A percentile compares a stretch with the other conserved stretches of the same genome.
Evolutionary conservation across 2,888 invertebrate species (phyloP).

Genomic region (Macrophya alboannulata): DNA sequence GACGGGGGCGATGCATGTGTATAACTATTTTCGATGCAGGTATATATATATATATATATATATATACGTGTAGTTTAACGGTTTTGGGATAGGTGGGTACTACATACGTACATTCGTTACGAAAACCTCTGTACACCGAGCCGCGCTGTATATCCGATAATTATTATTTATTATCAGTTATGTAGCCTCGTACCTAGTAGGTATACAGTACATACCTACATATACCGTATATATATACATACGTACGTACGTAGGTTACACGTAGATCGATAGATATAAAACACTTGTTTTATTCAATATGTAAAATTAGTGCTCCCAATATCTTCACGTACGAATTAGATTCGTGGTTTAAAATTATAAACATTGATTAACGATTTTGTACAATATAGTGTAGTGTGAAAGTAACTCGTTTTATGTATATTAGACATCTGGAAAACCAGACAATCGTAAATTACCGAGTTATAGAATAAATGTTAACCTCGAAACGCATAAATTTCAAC

Average conservation of each 20-base stretch:
- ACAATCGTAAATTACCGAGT: conserved; percentile 39
- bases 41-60: background rate
- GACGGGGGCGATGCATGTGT: conserved; percentile 20
- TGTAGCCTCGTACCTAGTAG: background rate
- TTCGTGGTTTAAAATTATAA: background rate
- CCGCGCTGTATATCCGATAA: background rate
- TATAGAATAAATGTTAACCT: conserved; percentile 23
- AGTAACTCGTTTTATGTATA: background rate
- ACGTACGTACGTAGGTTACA: background rate
- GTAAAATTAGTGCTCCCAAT: background rate
- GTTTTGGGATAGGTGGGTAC: background rate
- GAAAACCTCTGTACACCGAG: background rate
- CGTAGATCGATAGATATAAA: no score
- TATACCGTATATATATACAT: background rate
- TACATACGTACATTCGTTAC: background rate
- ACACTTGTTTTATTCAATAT: background rate
- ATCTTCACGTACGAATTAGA: background rate
- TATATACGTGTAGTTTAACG: background rate
- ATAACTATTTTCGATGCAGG: conserved; percentile 1
- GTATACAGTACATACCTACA: no score
- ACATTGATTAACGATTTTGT: conserved; percentile 14
- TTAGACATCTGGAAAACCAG: conserved; percentile 30
- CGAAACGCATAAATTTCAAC: conserved; percentile 29
- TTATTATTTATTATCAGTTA: conserved; percentile 49
- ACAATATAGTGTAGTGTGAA: background rate